Conservation (phyloP, 1,140 invertebrate genomes). For the Lepidurus packardi region DNA sequence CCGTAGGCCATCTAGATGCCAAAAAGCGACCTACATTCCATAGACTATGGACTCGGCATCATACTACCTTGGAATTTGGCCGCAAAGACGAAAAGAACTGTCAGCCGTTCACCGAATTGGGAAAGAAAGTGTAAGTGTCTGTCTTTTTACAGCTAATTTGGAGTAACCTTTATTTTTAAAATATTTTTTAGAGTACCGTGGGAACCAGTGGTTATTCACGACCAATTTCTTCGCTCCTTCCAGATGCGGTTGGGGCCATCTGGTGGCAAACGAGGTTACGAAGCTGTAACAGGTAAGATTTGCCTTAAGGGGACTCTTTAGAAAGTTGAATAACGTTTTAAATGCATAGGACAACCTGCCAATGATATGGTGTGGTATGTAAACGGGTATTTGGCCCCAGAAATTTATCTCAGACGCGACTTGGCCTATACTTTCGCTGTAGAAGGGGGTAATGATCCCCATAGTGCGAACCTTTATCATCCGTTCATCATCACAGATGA, state of each 20-base stretch:
- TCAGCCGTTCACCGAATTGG: slow-evolving; percentile 52
- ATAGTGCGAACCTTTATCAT: slow-evolving; percentile 80
- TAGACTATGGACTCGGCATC: slow-evolving; percentile 65
- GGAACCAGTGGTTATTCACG: slow-evolving; percentile 69
- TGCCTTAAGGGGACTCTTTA: neutral
- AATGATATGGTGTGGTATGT: slow-evolving; percentile 61
- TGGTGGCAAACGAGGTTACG: slow-evolving; percentile 67
- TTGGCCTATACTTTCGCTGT: slow-evolving; percentile 75
- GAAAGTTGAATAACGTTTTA: neutral
- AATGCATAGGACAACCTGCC: slow-evolving; percentile 39
- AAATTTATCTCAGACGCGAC: slow-evolving; percentile 77
- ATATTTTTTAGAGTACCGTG: slow-evolving; percentile 54
- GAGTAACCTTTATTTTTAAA: neutral
- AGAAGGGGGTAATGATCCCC: slow-evolving; percentile 81
- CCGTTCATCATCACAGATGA: slow-evolving; percentile 87
- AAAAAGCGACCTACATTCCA: slow-evolving; percentile 78
- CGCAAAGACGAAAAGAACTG: slow-evolving; percentile 60
- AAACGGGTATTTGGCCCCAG: slow-evolving; percentile 78
- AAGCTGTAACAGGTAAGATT: slow-evolving; percentile 60
- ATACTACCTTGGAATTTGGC: slow-evolving; percentile 61
- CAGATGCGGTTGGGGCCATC: slow-evolving; percentile 72
- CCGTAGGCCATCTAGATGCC: slow-evolving; percentile 69
- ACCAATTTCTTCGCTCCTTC: slow-evolving; percentile 68
- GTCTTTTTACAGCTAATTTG: slow-evolving; percentile 6
- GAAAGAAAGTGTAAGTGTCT: slow-evolving; percentile 25